A percentile compares a stretch with the other conserved stretches of the same genome.
Evolutionary conservation across 2,888 invertebrate species (phyloP).

Genomic region (Coenonympha arcania): DNA sequence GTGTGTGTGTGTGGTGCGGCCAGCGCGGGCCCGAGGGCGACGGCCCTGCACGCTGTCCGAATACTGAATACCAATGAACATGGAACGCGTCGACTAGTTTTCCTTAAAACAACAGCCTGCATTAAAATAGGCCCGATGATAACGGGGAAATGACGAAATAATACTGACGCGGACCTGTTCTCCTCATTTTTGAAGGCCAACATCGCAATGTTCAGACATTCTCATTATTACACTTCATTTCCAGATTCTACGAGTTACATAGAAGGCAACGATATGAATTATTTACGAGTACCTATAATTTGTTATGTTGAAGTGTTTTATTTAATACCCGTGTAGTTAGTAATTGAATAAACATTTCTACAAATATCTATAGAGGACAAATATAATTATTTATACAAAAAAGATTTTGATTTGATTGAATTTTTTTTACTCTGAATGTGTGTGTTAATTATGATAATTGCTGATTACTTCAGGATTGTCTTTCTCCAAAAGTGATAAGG

Average conservation of each 20-base stretch:
- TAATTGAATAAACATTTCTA: not conserved
- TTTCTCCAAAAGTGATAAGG: no score
- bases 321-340: not conserved
- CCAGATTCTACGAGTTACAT: slow-evolving; percentile 12
- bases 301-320: not conserved
- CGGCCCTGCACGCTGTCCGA: slow-evolving; percentile 52
- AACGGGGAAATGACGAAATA: slow-evolving; percentile 40
- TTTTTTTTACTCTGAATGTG: no score
- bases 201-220: slow-evolving; percentile 6
- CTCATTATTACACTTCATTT: slow-evolving; percentile 5
- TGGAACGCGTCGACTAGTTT: slow-evolving; percentile 50
- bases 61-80: slow-evolving; percentile 58
- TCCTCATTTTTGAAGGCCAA: slow-evolving; percentile 5
- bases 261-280: slow-evolving; percentile 3
- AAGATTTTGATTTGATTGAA: not conserved
- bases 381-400: not conserved
- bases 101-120: slow-evolving; percentile 50
- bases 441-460: no score
- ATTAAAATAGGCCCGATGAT: slow-evolving; percentile 38
- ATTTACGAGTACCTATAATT: slow-evolving; percentile 2
- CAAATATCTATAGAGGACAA: not conserved
- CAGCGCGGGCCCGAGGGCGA: slow-evolving; percentile 41
- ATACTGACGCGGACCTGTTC: not conserved
- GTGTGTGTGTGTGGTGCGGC: no score
- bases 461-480: no score